Base-by-base conservation (phyloP, 2,113 vertebrate genomes). In the Riparia riparia region DNA sequence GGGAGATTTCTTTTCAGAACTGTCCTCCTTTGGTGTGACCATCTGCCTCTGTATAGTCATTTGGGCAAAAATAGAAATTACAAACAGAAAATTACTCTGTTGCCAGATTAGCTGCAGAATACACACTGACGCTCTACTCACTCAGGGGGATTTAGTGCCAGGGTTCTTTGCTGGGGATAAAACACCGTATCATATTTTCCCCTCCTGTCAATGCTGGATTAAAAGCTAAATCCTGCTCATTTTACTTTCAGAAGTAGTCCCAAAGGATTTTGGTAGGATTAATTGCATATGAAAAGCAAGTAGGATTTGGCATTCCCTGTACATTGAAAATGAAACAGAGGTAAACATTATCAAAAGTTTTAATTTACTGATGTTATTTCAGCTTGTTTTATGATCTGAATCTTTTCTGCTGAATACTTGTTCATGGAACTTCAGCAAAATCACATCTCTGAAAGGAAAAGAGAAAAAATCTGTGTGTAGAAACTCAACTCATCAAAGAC, bases 231-330 rank as follows among this genome's bases (percentile, higher is more conserved):
- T 92, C 79, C 76, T 83, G 64, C 68, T 94, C 2, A 2, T 81
- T 95, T 94, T 86, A 31, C 60, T 94, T 83, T 95, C 65, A 90
- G 86, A 83, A 96, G 78, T 88, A 82, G 87, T 94, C 85, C 82
- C 65, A 70, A 74, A 81, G 79, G 79, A 66, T 87, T 90, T 96
- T 73, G 44, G 39, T 72, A 53, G 77, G n/a, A 92, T 86, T 89
- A 94, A 74, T 86, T 90, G 53, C 82, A 79, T 74, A 69, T 69
- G 57, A 94, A 95, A 86, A 91, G 17, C 15, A 47, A 92, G 85
- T 5, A 53, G 63, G 58, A 70, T 96, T 90, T 93, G 47, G 44
- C 41, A 57, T 92, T 93, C 65, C 78, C n/a, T 74, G 79, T 86
- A 34, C 64, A 84, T 63, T 81, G 76, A 78, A 93, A 95, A 90